phyloP scores from a whole-genome alignment of 1,140 invertebrate genomes.

The Antheraea pernyi region DNA sequence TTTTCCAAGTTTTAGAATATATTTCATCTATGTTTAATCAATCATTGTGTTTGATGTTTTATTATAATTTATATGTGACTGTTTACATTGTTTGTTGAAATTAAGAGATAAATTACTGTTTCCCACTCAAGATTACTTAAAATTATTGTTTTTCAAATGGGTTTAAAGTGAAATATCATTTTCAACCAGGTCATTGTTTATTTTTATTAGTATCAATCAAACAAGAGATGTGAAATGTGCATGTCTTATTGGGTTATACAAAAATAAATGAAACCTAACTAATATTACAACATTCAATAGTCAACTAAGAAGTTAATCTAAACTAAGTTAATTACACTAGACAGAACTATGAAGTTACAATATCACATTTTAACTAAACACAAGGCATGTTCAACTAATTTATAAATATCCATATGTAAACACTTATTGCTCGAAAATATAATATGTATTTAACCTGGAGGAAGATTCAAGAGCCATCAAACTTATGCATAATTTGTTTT shows the following conservation, averaged over 20 bases:
- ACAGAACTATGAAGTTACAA: slow-evolving; percentile 58
- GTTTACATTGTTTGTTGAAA: too few relatives aligned
- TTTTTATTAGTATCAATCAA: slow-evolving; percentile 60
- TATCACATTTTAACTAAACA: slow-evolving; percentile 75
- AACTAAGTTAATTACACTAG: slow-evolving; percentile 55
- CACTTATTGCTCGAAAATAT: slow-evolving; percentile 47
- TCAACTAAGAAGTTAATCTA: slow-evolving; percentile 67
- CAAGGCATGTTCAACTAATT: slow-evolving; percentile 42
- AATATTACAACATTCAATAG: slow-evolving; percentile 52
- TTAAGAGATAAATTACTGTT: too few relatives aligned
- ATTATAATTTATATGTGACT: too few relatives aligned
- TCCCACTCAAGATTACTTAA: too few relatives aligned
- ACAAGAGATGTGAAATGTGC: slow-evolving; percentile 68
- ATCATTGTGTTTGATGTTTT: too few relatives aligned
- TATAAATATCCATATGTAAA: slow-evolving; percentile 47
- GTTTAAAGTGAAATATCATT: slow-evolving; percentile 37
- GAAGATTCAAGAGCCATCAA: slow-evolving; percentile 43
- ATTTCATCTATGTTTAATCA: too few relatives aligned
- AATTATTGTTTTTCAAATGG: background rate
- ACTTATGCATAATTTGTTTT: slow-evolving; percentile 51
- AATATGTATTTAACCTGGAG: slow-evolving; percentile 31
- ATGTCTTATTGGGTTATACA: slow-evolving; percentile 66
- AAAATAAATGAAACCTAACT: slow-evolving; percentile 74
- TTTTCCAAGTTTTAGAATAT: too few relatives aligned
- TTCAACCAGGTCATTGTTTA: slow-evolving; percentile 65